phyloP scores from a whole-genome alignment of 2,797 vertebrate species.

The Pipistrellus pygmaeus region DNA sequence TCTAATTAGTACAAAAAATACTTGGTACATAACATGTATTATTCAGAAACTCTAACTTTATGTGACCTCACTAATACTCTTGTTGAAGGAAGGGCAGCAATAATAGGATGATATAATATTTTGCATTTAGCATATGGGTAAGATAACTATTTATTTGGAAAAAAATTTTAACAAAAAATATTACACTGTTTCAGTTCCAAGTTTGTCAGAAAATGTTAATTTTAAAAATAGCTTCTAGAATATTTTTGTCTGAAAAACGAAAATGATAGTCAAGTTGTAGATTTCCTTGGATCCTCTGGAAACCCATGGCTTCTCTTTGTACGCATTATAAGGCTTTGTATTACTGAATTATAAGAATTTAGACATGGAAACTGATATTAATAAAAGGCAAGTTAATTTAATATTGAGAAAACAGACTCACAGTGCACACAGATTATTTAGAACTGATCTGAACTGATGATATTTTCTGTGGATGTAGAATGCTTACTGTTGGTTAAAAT shows the following conservation, averaged over 20 bases:
- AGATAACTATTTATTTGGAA: neutral
- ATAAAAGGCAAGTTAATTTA: constrained; percentile 10
- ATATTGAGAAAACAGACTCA: neutral
- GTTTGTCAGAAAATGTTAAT: constrained; percentile 6
- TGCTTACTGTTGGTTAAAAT: neutral
- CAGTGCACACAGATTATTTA: neutral
- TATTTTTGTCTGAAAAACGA: constrained; percentile 33
- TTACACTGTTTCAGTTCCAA: neutral
- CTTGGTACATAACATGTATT: neutral
- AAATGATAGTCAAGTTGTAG: neutral
- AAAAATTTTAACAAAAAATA: neutral
- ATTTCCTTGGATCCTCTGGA: neutral
- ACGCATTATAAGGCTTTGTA: neutral
- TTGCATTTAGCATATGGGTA: neutral
- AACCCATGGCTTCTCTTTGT: neutral
- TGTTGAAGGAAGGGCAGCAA: neutral
- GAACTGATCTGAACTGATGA: neutral
- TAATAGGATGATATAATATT: neutral
- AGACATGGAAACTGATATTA: neutral
- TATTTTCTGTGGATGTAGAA: neutral
- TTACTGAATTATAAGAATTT: neutral
- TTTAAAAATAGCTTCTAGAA: neutral
- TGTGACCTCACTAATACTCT: neutral
- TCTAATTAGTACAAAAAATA: neutral
- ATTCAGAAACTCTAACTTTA: neutral